phyloP scores from a whole-genome alignment of 2,797 vertebrate species.

The Heterohyrax brucei region DNA sequence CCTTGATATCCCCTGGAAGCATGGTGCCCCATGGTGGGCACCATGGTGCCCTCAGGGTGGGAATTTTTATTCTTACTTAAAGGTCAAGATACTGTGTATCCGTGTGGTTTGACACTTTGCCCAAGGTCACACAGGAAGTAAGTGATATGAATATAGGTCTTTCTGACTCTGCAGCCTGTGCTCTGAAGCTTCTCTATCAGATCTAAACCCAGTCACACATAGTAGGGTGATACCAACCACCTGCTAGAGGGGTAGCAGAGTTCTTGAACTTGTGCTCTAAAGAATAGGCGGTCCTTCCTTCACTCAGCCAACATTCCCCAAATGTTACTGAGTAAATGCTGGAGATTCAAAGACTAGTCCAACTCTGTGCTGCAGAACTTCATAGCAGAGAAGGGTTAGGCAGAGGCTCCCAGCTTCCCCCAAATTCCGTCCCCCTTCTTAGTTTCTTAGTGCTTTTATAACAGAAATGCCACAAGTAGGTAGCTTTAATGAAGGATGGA shows the following conservation, averaged over 20 bases:
- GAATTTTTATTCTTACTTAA: constrained; percentile 53
- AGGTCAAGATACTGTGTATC: background rate
- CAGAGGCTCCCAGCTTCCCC: background rate
- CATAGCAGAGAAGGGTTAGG: background rate
- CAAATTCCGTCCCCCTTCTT: background rate
- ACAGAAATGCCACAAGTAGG: background rate
- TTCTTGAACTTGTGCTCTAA: background rate
- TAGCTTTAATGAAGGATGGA: background rate
- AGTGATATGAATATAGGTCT: background rate
- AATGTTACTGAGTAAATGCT: background rate
- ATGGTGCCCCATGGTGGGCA: too few relatives aligned
- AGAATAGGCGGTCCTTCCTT: background rate
- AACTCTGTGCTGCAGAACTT: background rate
- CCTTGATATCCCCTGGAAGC: too few relatives aligned
- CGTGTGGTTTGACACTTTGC: background rate
- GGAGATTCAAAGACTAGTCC: background rate
- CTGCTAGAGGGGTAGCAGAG: too few relatives aligned
- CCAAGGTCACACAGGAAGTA: background rate
- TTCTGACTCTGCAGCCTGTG: background rate
- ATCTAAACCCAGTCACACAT: background rate
- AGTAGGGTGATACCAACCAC: background rate
- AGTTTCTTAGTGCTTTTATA: background rate
- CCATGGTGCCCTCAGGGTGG: too few relatives aligned
- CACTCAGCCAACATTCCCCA: background rate
- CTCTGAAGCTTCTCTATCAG: background rate